These are phyloP conservation scores for Platysternon megacephalum DNA, from an alignment of 2,113 vertebrate species.

Conservation along the genomic window DNA sequence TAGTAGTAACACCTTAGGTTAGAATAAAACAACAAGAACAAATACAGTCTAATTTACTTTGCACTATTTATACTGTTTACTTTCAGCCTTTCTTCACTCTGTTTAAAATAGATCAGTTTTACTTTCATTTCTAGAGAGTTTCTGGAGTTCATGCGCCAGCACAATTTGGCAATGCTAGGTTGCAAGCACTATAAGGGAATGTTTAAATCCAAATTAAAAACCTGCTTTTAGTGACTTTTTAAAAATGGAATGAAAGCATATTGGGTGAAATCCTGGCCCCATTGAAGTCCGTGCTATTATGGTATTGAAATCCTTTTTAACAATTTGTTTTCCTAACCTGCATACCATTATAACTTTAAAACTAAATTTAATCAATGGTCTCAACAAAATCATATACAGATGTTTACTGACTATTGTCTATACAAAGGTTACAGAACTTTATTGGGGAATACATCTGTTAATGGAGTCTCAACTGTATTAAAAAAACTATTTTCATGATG, in stretches of 20 bases:
- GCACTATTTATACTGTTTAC: background rate
- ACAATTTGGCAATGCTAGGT: background rate
- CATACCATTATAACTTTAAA: background rate
- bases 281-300: background rate
- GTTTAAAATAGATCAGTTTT: background rate
- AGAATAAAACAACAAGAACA: background rate
- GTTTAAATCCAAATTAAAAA: background rate
- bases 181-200: background rate
- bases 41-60: background rate
- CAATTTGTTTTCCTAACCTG: accelerated
- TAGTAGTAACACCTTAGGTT: background rate
- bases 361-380: background rate
- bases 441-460: background rate
- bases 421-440: background rate
- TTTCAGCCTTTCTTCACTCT: constrained; percentile 18
- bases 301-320: background rate
- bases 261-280: background rate
- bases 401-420: background rate
- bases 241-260: background rate
- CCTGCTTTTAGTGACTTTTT: background rate
- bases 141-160: background rate
- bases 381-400: background rate
- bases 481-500: background rate
- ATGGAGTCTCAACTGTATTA: accelerated
- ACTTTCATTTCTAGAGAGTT: constrained; percentile 28